Conservation (phyloP, 2,888 invertebrate genomes). For the Himalopsyche tibetana region DNA sequence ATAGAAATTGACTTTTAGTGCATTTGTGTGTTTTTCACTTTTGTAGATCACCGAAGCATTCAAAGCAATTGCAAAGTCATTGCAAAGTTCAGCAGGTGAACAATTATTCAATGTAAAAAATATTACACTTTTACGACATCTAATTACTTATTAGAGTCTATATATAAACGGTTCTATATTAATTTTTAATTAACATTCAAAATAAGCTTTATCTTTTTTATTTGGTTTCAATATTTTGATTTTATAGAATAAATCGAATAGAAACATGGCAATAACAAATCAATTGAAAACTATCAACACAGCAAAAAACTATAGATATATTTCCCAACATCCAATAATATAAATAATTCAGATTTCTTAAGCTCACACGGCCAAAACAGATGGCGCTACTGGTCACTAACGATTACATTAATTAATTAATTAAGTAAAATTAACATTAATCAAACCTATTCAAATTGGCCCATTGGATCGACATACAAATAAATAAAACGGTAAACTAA, state of each 20-base stretch:
- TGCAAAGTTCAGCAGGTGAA: no score
- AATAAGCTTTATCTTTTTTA: no score
- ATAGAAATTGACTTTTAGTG: no score
- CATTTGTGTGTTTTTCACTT: no score
- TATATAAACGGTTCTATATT: no score
- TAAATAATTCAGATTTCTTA: conserved; percentile 42
- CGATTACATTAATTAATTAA: conserved; percentile 10
- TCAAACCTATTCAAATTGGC: conserved; percentile 27
- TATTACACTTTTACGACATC: no score
- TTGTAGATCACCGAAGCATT: no score
- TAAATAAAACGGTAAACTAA: conserved; percentile 51
- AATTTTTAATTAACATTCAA: no score
- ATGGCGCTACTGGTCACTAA: conserved; percentile 52
- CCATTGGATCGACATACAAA: conserved; percentile 39
- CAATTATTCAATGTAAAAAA: no score
- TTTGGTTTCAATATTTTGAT: not conserved
- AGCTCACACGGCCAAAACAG: conserved; percentile 54
- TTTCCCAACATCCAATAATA: not conserved
- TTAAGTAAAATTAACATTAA: conserved; percentile 3
- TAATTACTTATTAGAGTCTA: no score
- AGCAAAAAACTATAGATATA: not conserved
- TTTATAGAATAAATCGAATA: not conserved
- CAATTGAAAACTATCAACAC: not conserved
- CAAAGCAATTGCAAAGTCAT: no score
- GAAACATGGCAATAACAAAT: not conserved